A percentile compares a stretch with the other conserved stretches of the same genome.
phyloP scores from a whole-genome alignment of 2,888 invertebrate genomes.

The Opisthograptis luteolata region DNA sequence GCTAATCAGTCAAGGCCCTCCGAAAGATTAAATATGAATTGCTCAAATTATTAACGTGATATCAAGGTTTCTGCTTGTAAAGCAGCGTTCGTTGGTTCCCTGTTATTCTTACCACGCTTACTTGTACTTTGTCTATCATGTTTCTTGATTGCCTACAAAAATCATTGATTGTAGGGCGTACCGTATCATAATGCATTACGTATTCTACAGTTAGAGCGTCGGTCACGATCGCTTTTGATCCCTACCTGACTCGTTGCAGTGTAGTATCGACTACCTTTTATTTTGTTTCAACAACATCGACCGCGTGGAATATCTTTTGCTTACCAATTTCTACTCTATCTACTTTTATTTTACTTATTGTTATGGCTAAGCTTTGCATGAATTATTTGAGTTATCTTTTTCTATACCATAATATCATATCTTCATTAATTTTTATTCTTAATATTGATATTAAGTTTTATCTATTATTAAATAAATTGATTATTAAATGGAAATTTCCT shows the following conservation, averaged over 20 bases:
- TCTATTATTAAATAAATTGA: too few relatives aligned
- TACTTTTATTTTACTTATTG: background rate
- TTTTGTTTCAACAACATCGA: constrained; percentile 10
- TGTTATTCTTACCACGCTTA: background rate
- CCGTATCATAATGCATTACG: constrained; percentile 37
- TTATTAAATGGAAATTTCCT: background rate
- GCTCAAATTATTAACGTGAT: too few relatives aligned
- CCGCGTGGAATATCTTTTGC: background rate
- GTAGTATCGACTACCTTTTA: constrained; percentile 41
- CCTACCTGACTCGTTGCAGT: constrained; percentile 50
- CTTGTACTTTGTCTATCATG: background rate
- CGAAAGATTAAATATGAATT: background rate
- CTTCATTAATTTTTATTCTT: too few relatives aligned
- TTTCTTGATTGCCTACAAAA: constrained; percentile 9
- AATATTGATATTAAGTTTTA: too few relatives aligned
- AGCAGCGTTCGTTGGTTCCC: background rate
- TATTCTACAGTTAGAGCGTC: constrained; percentile 50
- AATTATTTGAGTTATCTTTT: too few relatives aligned
- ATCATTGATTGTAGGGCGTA: constrained; percentile 22
- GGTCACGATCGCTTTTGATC: constrained; percentile 61
- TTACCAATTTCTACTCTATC: background rate
- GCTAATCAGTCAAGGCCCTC: constrained; percentile 5
- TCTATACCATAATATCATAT: background rate
- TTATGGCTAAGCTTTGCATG: too few relatives aligned
- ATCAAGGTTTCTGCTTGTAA: background rate